Conservation (phyloP, 2,113 vertebrate species). For the Plecotus auritus region DNA sequence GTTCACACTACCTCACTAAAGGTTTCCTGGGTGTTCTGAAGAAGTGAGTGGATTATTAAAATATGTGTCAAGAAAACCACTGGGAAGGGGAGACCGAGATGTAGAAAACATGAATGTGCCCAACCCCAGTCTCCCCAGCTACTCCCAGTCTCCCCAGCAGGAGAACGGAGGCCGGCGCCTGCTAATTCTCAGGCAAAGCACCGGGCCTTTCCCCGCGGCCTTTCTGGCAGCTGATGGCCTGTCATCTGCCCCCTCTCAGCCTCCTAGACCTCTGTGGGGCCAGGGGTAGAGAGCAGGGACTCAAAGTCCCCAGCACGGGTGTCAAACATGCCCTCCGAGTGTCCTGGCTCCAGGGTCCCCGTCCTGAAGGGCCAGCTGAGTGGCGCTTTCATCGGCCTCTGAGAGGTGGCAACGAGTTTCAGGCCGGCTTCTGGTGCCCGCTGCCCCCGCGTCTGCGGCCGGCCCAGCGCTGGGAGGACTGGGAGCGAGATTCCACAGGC, state of each 20-base stretch:
- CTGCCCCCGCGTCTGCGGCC: conserved; percentile 53
- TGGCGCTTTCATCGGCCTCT: conserved; percentile 82
- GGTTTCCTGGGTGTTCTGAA: neutral
- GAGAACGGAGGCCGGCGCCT: neutral
- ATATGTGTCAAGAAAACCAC: neutral
- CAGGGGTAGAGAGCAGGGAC: neutral
- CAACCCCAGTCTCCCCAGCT: fast-evolving
- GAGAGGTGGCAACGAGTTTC: conserved; percentile 80
- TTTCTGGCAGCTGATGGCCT: neutral
- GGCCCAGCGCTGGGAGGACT: conserved; percentile 35
- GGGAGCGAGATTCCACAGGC: conserved; percentile 81
- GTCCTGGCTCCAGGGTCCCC: conserved; percentile 82
- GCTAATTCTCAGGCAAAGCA: neutral
- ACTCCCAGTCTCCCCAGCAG: neutral
- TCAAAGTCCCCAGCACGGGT: conserved; percentile 34
- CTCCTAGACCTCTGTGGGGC: conserved; percentile 34
- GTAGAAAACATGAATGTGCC: fast-evolving
- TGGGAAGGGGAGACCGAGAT: neutral
- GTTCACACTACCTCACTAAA: fast-evolving
- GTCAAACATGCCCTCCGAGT: conserved; percentile 76
- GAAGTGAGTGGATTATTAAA: neutral
- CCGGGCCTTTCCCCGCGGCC: neutral
- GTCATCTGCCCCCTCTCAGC: neutral
- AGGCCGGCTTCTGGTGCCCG: conserved; percentile 67
- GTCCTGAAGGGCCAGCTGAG: conserved; percentile 78